phyloP scores from a whole-genome alignment of 2,797 vertebrate species.

The Rhodeus uyekii region DNA sequence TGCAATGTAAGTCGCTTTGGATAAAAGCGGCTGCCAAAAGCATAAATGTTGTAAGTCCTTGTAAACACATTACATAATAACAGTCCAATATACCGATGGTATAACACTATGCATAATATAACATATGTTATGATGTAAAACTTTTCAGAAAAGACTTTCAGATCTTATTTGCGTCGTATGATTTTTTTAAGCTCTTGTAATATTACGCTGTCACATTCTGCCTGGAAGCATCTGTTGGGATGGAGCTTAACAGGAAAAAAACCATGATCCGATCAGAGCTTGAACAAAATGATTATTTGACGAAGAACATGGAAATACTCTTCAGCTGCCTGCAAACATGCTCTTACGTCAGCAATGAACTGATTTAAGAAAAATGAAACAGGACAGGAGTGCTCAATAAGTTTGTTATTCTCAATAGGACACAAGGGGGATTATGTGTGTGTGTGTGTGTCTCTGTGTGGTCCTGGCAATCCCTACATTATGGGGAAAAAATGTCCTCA shows the following conservation, averaged over 20 bases:
- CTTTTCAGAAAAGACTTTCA: not conserved
- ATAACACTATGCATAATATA: not conserved
- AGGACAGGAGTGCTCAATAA: not conserved
- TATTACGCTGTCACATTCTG: not conserved
- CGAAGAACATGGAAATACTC: not conserved
- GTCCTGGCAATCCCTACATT: too few relatives aligned
- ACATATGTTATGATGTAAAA: not conserved
- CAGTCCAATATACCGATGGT: not conserved
- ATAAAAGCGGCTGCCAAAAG: too few relatives aligned
- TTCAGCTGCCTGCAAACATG: not conserved
- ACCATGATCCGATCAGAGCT: not conserved
- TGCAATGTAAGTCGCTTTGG: too few relatives aligned
- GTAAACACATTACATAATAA: not conserved
- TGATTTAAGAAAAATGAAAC: not conserved
- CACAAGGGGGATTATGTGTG: not conserved
- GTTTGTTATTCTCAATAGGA: not conserved
- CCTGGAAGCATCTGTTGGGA: constrained; percentile 7
- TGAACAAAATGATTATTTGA: constrained; percentile 15
- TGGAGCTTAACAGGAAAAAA: not conserved
- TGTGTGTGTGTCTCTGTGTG: not conserved
- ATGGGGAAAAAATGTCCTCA: too few relatives aligned
- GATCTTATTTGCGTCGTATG: not conserved
- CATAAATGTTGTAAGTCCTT: too few relatives aligned
- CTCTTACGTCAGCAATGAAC: not conserved
- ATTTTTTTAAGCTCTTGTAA: constrained; percentile 3